Evolutionary conservation across 2,113 vertebrate genomes (phyloP), one percentile per base, ranked within the genome.

Genomic region (Rhagologus leucostigma): DNA sequence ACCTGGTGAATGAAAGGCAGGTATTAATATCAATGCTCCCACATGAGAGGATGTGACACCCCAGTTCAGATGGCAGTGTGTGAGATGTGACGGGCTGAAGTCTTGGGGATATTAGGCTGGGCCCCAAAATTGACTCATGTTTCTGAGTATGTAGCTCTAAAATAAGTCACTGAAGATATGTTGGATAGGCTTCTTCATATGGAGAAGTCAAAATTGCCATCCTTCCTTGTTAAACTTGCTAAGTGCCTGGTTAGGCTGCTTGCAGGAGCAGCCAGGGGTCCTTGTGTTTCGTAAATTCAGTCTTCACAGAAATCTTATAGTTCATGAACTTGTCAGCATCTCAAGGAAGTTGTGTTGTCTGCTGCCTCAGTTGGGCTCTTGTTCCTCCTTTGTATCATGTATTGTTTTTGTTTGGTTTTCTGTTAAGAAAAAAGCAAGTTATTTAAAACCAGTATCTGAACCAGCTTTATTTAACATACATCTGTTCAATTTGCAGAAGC

Each of bases 111-210:
- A n/a, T 55, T 49, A 46, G 24, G 16, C 30, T 52, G 18, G 5
- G 16, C 7, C 23, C 4, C 11, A 63, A 59, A 42, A 13, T 1
- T 71, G 22, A 20, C 8, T 59, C 0, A 0, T 23, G 29, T 71
- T 78, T 63, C 56, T 46, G 37, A 76, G 49, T 17, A 9, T 9
- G 7, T 6, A 35, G 15, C 57, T 80, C 44, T 76, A 44, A 73
- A 76, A 69, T 16, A 9, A 5, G 6, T 29, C 14, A 27, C 3
- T 33, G n/a, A 65, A 64, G 46, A 6, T 44, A 14, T 4, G 5
- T 37, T 85, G 24, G 22, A 37, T 11, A 30, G 14, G 39, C 13
- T 47, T 50, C 29, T 32, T 64, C 9, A 29, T 37, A 27, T 11
- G 14, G 55, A 55, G 18, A 44, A 69, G 20, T 26, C 7, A 52